Base-by-base conservation (phyloP, 2,113 vertebrate genomes). In the Oncorhynchus mykiss region DNA sequence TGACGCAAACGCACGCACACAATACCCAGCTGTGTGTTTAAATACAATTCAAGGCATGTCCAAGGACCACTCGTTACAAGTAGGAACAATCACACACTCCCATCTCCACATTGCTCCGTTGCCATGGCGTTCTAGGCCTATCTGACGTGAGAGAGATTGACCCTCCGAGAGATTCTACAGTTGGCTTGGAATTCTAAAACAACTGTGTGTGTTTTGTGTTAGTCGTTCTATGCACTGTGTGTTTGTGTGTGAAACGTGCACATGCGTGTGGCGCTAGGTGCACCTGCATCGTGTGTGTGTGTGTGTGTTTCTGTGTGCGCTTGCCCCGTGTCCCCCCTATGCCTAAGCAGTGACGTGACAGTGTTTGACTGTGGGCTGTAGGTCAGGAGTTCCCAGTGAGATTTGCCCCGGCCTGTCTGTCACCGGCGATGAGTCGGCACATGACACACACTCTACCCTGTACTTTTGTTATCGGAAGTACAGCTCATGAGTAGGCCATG, bases 231-330 rank as follows among this genome's bases (percentile, higher is more conserved):
- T 9, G 39, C 9, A 45, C 9, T 45, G 39, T 45, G 39, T 45
- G 39, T 39, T 39, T 39, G 39, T 2, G 20, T 25, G 6, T 8
- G 0, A 64, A 66, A 12, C 54, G 34, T 59, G 64, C 27, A 13
- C 25, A 11, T 34, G 7, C 51, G 25, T 74, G 80, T 68, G 66
- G 3, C 27, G 11, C 1, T 59, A 1, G 39, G 18, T 39, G 12
- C 71, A 16, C 39, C 39, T 72, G 39, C 39, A 45, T 45, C 9
- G 18, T 18, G 57, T 16, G 18, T 67, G 18, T 18, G 57, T 16
- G 18, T 67, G 3, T 29, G n/a, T 65, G 75, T 77, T 74, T 72
- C 16, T 29, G 60, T 71, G 18, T 51, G 60, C 77, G 77, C 25
- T 60, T 62, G 71, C 34, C 67, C 2, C 8, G 2, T 45, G 2